phyloP scores from a whole-genome alignment of 2,888 invertebrate species.

The Diploptera punctata region DNA sequence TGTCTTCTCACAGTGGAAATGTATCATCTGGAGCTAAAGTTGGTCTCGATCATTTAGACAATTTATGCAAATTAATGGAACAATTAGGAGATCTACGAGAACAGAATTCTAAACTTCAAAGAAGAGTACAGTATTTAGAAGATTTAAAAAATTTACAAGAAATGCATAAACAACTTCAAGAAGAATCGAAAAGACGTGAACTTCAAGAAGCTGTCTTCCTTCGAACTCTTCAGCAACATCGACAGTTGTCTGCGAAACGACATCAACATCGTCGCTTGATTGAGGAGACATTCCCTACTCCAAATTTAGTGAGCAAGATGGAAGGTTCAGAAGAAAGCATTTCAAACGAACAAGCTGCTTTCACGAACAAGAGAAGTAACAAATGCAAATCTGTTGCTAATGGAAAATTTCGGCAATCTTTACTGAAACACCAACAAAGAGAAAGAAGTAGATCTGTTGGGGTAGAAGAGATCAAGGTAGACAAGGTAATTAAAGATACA shows the following conservation, averaged over 20 bases:
- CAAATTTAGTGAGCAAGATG: slow-evolving; percentile 29
- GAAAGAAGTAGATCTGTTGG: slow-evolving; percentile 74
- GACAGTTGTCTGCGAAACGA: not conserved
- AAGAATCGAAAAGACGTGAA: slow-evolving; percentile 42
- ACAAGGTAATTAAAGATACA: not conserved
- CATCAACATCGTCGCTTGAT: slow-evolving; percentile 11
- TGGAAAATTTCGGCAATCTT: slow-evolving; percentile 56
- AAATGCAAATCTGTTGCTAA: slow-evolving; percentile 47
- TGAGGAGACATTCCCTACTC: not conserved
- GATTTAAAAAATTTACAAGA: slow-evolving; percentile 70
- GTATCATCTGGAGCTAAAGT: slow-evolving; percentile 34
- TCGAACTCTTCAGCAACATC: slow-evolving; percentile 25
- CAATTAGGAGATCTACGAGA: slow-evolving; percentile 75
- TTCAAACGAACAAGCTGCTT: slow-evolving; percentile 68
- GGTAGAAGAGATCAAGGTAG: slow-evolving; percentile 60
- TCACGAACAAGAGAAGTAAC: slow-evolving; percentile 56
- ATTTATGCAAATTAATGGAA: slow-evolving; percentile 77
- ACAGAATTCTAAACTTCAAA: slow-evolving; percentile 72
- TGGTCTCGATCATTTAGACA: slow-evolving; percentile 78
- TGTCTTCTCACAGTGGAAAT: slow-evolving; percentile 26
- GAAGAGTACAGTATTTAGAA: slow-evolving; percentile 74
- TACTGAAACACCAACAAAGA: slow-evolving; percentile 56
- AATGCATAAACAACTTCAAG: slow-evolving; percentile 60
- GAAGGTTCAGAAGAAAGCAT: slow-evolving; percentile 67
- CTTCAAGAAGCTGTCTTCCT: slow-evolving; percentile 27